phyloP scores from a whole-genome alignment of 2,113 vertebrate genomes.

The Mola mola region DNA sequence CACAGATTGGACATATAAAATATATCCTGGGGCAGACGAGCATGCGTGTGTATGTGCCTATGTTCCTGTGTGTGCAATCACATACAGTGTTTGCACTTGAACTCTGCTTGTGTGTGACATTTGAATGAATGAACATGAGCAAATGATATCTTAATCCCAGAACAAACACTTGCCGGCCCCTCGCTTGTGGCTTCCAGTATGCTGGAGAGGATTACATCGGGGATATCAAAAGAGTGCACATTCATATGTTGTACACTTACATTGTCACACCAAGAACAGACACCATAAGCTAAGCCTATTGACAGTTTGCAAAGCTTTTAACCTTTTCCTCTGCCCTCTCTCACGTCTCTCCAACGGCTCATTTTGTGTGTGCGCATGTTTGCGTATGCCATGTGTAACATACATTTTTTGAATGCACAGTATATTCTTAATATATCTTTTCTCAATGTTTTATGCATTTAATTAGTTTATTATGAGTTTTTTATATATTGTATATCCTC shows the following conservation, averaged over 20 bases:
- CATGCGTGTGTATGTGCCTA: neutral
- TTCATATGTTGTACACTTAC: conserved; percentile 68
- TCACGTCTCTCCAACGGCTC: conserved; percentile 16
- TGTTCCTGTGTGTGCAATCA: neutral
- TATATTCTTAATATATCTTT: too few species aligned
- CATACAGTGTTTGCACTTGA: neutral
- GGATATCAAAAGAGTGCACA: conserved; percentile 67
- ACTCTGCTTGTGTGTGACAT: conserved; percentile 47
- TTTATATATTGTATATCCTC: too few species aligned
- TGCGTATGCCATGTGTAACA: too few species aligned
- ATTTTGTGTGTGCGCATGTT: conserved; percentile 12
- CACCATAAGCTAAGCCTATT: conserved; percentile 65
- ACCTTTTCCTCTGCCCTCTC: conserved; percentile 48
- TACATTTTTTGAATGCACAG: too few species aligned
- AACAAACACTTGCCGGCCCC: conserved; percentile 49
- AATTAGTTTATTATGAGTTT: too few species aligned
- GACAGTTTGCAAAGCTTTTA: conserved; percentile 55
- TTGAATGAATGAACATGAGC: conserved; percentile 39
- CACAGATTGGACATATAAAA: too few species aligned
- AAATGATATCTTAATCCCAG: conserved; percentile 64
- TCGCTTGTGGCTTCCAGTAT: conserved; percentile 28
- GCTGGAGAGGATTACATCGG: conserved; percentile 66
- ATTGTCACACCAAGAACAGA: conserved; percentile 63
- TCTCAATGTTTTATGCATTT: neutral
- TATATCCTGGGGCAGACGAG: neutral